These are phyloP conservation scores for Drosophila phalerata DNA, from an alignment of 2,888 invertebrate genomes.

Conservation along the genomic window DNA sequence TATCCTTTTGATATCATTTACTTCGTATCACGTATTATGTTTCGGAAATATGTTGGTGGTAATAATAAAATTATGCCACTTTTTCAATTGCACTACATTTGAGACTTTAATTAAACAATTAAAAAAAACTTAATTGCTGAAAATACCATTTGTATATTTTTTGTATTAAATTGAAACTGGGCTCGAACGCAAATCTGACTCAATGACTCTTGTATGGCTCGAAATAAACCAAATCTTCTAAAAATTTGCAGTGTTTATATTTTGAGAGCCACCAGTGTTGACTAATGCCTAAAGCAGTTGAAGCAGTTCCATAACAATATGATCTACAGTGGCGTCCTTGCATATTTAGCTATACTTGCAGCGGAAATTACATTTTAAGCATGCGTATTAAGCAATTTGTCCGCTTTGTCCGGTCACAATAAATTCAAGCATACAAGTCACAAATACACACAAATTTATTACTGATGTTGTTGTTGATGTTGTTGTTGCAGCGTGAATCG, in stretches of 20 bases:
- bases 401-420: conserved; percentile 13
- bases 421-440: neutral
- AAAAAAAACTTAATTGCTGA: too few relatives aligned
- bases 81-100: too few relatives aligned
- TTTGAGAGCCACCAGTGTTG: neutral
- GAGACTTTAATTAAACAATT: too few relatives aligned
- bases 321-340: conserved; percentile 31
- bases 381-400: conserved; percentile 65
- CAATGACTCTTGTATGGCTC: too few relatives aligned
- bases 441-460: neutral
- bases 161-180: too few relatives aligned
- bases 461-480: conserved; percentile 29
- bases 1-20: neutral
- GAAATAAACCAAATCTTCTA: too few relatives aligned
- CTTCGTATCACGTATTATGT: neutral
- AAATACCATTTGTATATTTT: too few relatives aligned
- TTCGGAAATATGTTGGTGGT: neutral
- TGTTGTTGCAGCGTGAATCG: conserved; percentile 24
- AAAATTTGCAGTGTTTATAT: too few relatives aligned
- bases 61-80: too few relatives aligned
- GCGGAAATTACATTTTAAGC: conserved; percentile 55
- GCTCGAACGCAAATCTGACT: too few relatives aligned
- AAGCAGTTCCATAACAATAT: neutral
- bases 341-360: conserved; percentile 24
- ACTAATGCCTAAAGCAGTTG: neutral